phyloP scores from a whole-genome alignment of 2,113 vertebrate species.

The Leptosomus discolor region DNA sequence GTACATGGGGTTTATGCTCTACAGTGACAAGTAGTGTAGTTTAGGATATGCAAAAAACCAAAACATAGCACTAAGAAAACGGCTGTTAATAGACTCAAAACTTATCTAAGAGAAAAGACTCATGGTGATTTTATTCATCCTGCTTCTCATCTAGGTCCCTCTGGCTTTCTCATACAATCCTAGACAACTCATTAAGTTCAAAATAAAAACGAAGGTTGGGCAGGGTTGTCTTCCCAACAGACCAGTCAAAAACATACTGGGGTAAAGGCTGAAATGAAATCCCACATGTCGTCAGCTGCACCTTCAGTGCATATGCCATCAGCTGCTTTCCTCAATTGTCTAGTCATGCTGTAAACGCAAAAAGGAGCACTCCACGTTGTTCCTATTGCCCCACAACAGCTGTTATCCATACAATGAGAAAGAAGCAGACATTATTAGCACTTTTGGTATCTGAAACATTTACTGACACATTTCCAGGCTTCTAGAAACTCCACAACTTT shows the following conservation, averaged over 20 bases:
- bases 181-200: not conserved
- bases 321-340: not conserved
- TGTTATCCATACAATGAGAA: not conserved
- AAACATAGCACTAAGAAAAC: not conserved
- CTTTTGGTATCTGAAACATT: not conserved
- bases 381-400: not conserved
- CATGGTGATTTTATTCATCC: not conserved
- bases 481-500: not conserved
- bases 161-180: not conserved
- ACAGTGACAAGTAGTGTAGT: not conserved
- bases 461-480: not conserved
- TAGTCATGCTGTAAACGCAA: not conserved
- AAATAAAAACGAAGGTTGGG: not conserved
- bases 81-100: not conserved
- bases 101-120: not conserved
- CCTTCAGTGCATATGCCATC: not conserved
- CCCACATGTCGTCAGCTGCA: not conserved
- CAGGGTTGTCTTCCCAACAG: not conserved
- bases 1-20: not conserved
- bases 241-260: not conserved
- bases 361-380: not conserved
- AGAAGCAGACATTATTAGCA: not conserved
- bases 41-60: not conserved
- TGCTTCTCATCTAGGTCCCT: not conserved
- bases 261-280: not conserved